A percentile compares a stretch with the other conserved stretches of the same genome.
These are phyloP conservation scores for Phasia obesa DNA, from an alignment of 2,888 invertebrate species.

Conservation along the genomic window DNA sequence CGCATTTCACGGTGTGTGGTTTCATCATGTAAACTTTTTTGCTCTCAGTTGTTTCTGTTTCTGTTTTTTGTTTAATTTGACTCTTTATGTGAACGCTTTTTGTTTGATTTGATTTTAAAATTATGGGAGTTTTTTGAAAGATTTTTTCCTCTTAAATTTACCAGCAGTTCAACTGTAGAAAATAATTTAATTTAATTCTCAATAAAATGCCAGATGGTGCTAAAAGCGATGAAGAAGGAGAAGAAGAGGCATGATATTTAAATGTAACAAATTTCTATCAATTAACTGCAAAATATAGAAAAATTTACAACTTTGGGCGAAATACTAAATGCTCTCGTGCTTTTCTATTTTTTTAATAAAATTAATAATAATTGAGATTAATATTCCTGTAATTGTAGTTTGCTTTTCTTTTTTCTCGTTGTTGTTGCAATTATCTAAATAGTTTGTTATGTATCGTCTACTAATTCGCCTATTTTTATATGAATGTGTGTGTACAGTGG, in stretches of 20 bases:
- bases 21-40: conserved; percentile 70
- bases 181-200: conserved; percentile 42
- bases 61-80: background rate
- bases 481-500: background rate
- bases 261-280: background rate
- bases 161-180: conserved; percentile 14
- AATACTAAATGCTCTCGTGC: background rate
- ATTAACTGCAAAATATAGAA: background rate
- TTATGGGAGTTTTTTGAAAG: conserved; percentile 70
- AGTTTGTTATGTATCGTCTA: conserved; percentile 58
- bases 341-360: background rate
- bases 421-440: conserved; percentile 66
- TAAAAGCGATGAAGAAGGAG: conserved; percentile 3
- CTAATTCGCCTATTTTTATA: conserved; percentile 44
- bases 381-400: conserved; percentile 54
- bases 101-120: conserved; percentile 66
- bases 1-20: conserved; percentile 74
- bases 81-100: conserved; percentile 37
- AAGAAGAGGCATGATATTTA: background rate
- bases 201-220: conserved; percentile 64
- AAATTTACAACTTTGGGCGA: background rate
- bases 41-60: background rate
- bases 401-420: background rate
- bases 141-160: conserved; percentile 21
- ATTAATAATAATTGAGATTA: conserved; percentile 46